Evolutionary conservation across 2,888 invertebrate species (phyloP).

Genomic region (Lypha dubia): DNA sequence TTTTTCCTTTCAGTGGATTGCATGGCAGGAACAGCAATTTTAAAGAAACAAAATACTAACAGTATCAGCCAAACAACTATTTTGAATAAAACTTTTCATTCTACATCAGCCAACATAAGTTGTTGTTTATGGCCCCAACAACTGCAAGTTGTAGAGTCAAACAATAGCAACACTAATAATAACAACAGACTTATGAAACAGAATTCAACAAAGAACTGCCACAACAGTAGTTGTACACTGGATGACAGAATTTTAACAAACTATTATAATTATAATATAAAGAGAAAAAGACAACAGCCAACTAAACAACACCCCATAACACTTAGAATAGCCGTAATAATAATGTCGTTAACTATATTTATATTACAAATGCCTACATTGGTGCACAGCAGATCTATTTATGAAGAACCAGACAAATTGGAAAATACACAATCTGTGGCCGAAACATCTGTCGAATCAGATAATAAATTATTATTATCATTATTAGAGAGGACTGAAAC

Average conservation of each 20-base stretch:
- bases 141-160: constrained; percentile 49
- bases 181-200: constrained; percentile 47
- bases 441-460: constrained; percentile 46
- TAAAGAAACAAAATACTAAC: constrained; percentile 45
- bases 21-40: constrained; percentile 69
- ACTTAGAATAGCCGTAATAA: constrained; percentile 60
- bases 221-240: constrained; percentile 51
- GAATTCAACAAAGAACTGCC: constrained; percentile 42
- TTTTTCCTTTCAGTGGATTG: constrained; percentile 71
- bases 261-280: constrained; percentile 57
- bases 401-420: constrained; percentile 21
- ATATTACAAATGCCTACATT: constrained; percentile 63
- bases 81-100: constrained; percentile 66
- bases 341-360: constrained; percentile 63
- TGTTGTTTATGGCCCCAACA: constrained; percentile 63
- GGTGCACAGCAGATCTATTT: constrained; percentile 46
- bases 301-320: constrained; percentile 63
- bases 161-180: constrained; percentile 49
- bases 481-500: constrained; percentile 3
- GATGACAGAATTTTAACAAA: constrained; percentile 52
- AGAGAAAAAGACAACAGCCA: constrained; percentile 37
- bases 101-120: constrained; percentile 53
- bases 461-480: constrained; percentile 47
- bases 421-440: constrained; percentile 3
- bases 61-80: constrained; percentile 68